A percentile compares a stretch with the other conserved stretches of the same genome.
These are phyloP conservation scores for Tenualosa ilisha DNA, from an alignment of 2,797 vertebrate species.

Conservation along the genomic window DNA sequence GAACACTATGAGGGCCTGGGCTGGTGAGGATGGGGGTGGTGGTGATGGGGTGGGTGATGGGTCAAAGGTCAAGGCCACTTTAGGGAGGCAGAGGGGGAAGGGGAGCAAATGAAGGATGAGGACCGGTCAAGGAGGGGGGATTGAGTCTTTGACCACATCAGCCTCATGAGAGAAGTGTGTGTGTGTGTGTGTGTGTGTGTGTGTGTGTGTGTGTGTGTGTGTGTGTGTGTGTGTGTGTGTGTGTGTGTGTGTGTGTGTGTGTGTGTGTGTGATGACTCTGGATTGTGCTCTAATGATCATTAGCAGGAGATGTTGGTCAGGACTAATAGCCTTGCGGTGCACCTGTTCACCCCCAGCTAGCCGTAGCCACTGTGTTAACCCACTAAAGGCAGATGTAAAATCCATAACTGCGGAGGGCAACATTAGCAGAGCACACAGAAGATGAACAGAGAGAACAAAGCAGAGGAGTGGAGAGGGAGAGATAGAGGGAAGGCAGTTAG, in stretches of 20 bases:
- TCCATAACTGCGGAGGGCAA: not conserved
- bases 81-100: slow-evolving; percentile 19
- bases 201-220: slow-evolving; percentile 24
- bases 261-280: slow-evolving; percentile 9
- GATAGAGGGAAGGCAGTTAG: not conserved
- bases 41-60: slow-evolving; percentile 25
- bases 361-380: not conserved
- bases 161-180: not conserved
- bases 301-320: not conserved
- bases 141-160: not conserved
- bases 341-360: not conserved
- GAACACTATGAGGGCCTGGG: not conserved
- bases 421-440: not conserved
- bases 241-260: slow-evolving; percentile 32
- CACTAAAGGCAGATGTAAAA: not conserved
- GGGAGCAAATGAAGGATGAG: slow-evolving; percentile 52
- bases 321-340: slow-evolving; percentile 3
- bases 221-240: slow-evolving; percentile 28
- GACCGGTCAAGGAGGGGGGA: slow-evolving; percentile 32
- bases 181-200: slow-evolving; percentile 14
- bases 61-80: slow-evolving; percentile 69
- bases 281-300: slow-evolving; percentile 3
- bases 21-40: too few species aligned
- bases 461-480: not conserved
- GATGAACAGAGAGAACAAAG: not conserved